Percentiles rank a stretch among this genome's conserved stretches.
Evolutionary conservation across 2,113 vertebrate genomes (phyloP).

Genomic region (Neogobius melanostomus): DNA sequence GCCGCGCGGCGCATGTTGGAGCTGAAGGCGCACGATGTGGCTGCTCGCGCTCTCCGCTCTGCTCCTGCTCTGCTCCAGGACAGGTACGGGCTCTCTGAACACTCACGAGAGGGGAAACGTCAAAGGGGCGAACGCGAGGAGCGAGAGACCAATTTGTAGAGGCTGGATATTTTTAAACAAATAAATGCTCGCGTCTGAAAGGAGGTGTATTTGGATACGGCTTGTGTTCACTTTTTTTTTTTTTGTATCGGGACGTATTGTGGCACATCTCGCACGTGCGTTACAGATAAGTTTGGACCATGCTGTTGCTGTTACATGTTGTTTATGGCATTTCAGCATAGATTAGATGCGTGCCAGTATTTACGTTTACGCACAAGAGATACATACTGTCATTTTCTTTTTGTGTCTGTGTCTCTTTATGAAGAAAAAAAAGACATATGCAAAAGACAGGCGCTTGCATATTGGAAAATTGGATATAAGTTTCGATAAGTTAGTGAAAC

Average conservation of each 20-base stretch:
- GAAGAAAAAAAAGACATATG: too few species aligned
- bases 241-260: not conserved
- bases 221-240: not conserved
- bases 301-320: not conserved
- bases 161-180: not conserved
- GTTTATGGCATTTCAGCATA: not conserved
- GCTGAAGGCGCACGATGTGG: constrained; percentile 60
- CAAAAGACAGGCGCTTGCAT: too few species aligned
- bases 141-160: not conserved
- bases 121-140: not conserved
- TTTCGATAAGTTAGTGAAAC: too few species aligned
- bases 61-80: constrained; percentile 59
- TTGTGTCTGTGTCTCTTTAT: too few species aligned
- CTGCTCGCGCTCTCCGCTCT: constrained; percentile 59
- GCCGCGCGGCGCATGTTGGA: constrained; percentile 39
- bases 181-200: not conserved
- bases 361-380: too few species aligned
- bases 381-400: too few species aligned
- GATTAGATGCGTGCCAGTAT: not conserved
- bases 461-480: too few species aligned
- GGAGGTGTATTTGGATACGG: not conserved
- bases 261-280: constrained; percentile 31
- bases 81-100: constrained; percentile 57
- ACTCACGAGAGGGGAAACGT: not conserved
- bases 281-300: constrained; percentile 21